These are phyloP conservation scores for Mesaphorura yosii DNA, from an alignment of 1,140 invertebrate species.

Conservation along the genomic window DNA sequence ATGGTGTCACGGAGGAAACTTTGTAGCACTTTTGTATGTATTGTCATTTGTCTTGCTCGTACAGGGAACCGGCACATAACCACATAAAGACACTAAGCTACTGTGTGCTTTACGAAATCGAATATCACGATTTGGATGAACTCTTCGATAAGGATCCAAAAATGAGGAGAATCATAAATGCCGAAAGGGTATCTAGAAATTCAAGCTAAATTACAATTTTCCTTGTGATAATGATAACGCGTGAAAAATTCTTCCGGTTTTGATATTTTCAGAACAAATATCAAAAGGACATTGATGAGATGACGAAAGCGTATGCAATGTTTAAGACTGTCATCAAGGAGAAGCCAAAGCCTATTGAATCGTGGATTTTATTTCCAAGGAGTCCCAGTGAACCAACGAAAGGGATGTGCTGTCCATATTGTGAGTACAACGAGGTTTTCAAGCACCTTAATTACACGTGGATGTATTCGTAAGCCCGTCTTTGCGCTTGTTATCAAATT, in stretches of 20 bases:
- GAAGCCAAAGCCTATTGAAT: constrained; percentile 4
- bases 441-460: background rate
- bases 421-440: constrained; percentile 8
- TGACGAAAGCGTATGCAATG: background rate
- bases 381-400: background rate
- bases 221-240: background rate
- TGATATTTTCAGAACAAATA: background rate
- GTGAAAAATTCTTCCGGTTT: background rate
- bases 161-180: constrained; percentile 3
- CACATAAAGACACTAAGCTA: constrained; percentile 11
- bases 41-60: no score
- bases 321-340: background rate
- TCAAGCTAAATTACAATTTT: no score
- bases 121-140: background rate
- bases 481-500: background rate
- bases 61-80: constrained; percentile 13
- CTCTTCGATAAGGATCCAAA: constrained; percentile 14
- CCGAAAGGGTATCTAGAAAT: constrained; percentile 1
- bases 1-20: no score
- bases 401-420: background rate
- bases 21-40: no score
- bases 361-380: constrained; percentile 12
- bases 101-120: constrained; percentile 9
- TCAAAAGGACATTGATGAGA: constrained; percentile 3
- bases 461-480: background rate